Evolutionary conservation across 2,797 vertebrate genomes (phyloP).

Genomic region (Spea hammondii): DNA sequence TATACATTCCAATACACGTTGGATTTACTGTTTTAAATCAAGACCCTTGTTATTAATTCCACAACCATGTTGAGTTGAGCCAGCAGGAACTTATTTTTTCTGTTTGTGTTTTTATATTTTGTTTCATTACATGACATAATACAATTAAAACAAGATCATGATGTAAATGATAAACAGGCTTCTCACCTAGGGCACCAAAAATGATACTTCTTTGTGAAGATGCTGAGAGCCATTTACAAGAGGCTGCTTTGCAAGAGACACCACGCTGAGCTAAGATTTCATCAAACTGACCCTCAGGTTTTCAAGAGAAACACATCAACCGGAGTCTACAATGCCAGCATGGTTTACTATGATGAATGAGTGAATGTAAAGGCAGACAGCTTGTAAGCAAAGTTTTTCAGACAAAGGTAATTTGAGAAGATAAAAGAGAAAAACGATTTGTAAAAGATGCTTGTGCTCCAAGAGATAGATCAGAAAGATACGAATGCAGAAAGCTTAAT

Average conservation of each 20-base stretch:
- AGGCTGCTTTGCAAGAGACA: slow-evolving; percentile 32
- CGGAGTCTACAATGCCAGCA: slow-evolving; percentile 41
- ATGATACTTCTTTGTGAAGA: no score
- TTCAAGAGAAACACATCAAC: slow-evolving; percentile 51
- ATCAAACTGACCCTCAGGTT: slow-evolving; percentile 57
- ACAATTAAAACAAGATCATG: no score
- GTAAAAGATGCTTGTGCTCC: slow-evolving; percentile 40
- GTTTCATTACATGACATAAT: no score
- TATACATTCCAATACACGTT: no score
- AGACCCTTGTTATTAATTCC: no score
- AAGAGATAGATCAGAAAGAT: slow-evolving; percentile 48
- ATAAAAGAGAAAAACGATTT: slow-evolving; percentile 54
- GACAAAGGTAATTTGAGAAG: slow-evolving; percentile 54
- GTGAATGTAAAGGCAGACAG: slow-evolving; percentile 54
- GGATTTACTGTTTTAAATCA: no score
- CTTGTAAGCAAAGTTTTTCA: slow-evolving; percentile 51
- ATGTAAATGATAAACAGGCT: no score
- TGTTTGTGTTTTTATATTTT: no score
- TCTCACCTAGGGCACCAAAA: no score
- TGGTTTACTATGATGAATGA: slow-evolving; percentile 57
- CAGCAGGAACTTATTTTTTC: no score
- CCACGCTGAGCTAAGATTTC: slow-evolving; percentile 17
- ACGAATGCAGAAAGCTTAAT: slow-evolving; percentile 30
- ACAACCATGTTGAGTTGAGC: no score
- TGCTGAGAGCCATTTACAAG: slow-evolving; percentile 26